Conservation (phyloP, 1,140 invertebrate genomes). For the Druon quercuslanigerum region DNA sequence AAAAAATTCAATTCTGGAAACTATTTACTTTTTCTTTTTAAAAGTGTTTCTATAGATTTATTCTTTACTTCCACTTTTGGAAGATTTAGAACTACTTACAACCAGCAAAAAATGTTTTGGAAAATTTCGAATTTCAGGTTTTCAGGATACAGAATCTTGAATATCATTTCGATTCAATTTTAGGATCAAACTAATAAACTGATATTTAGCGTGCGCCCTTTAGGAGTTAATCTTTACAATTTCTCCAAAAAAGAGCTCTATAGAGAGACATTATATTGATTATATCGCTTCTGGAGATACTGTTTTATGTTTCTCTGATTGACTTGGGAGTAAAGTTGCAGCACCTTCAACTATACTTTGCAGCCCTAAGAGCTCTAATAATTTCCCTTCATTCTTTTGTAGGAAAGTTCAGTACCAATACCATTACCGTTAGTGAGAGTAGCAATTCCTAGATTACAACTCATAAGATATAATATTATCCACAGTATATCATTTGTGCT, state of each 20-base stretch:
- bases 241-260: neutral
- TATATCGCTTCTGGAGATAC: neutral
- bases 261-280: neutral
- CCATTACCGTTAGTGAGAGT: slow-evolving; percentile 23
- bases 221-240: too few species aligned
- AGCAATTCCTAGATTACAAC: slow-evolving; percentile 29
- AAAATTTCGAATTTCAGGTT: too few species aligned
- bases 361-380: slow-evolving; percentile 11
- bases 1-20: too few species aligned
- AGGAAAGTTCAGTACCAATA: neutral
- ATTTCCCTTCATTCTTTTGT: slow-evolving; percentile 1
- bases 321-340: neutral
- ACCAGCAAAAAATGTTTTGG: too few species aligned
- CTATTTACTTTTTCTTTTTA: too few species aligned
- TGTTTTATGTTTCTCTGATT: neutral
- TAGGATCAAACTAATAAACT: too few species aligned
- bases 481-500: slow-evolving; percentile 19
- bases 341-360: neutral
- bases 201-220: too few species aligned
- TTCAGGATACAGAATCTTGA: too few species aligned
- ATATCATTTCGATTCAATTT: too few species aligned
- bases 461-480: slow-evolving; percentile 27
- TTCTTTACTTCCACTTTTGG: too few species aligned
- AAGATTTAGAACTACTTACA: too few species aligned
- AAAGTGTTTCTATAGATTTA: too few species aligned